phyloP scores from a whole-genome alignment of 2,113 vertebrate species.

The Protomyctophum bolini region DNA sequence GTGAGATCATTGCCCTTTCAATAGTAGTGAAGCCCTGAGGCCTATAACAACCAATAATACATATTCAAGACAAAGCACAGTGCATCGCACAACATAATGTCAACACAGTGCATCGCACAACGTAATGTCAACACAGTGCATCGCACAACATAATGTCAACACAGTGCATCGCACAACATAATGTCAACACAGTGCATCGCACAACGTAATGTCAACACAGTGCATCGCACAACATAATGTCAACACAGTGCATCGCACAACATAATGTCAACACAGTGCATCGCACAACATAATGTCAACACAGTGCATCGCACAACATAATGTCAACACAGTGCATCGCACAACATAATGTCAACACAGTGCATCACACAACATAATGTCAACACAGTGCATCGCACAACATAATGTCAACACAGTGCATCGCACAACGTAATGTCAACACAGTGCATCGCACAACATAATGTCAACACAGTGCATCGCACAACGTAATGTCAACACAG shows the following conservation, averaged over 20 bases:
- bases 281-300: not conserved
- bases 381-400: not conserved
- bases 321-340: no score
- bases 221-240: not conserved
- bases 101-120: no score
- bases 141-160: not conserved
- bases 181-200: not conserved
- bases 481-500: no score
- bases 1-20: constrained; percentile 34
- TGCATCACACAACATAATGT: no score
- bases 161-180: not conserved
- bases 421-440: no score
- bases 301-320: no score
- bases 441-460: not conserved
- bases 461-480: not conserved
- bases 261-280: no score
- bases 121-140: no score
- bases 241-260: no score
- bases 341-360: not conserved
- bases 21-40: constrained; percentile 31
- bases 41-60: constrained; percentile 16
- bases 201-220: no score
- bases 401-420: not conserved
- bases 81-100: not conserved
- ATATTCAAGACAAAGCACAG: constrained; percentile 24